A percentile compares a stretch with the other conserved stretches of the same genome.
Evolutionary conservation across 2,113 vertebrate genomes (phyloP).

Genomic region (Nothoprocta pentlandii): DNA sequence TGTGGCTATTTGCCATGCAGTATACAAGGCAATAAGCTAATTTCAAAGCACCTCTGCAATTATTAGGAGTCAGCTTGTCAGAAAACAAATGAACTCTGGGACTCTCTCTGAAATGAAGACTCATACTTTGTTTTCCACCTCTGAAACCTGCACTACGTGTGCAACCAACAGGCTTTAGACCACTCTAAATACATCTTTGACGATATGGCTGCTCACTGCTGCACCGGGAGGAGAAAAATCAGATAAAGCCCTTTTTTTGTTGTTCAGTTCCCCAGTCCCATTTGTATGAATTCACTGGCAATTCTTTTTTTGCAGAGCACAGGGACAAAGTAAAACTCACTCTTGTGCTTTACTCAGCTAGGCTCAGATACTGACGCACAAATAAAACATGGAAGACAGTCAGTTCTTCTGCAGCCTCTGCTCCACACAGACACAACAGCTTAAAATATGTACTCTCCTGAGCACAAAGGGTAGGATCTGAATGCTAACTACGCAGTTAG

Average conservation of each 20-base stretch:
- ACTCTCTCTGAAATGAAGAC: not conserved
- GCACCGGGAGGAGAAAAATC: not conserved
- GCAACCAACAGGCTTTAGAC: not conserved
- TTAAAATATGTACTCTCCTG: not conserved
- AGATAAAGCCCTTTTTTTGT: rapidly evolving
- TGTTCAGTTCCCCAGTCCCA: not conserved
- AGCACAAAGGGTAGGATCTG: constrained; percentile 19
- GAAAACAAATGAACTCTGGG: not conserved
- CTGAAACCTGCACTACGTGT: not conserved
- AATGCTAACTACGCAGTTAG: constrained; percentile 59
- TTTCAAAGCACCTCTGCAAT: not conserved
- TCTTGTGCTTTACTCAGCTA: not conserved
- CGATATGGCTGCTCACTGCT: not conserved
- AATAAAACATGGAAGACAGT: not conserved
- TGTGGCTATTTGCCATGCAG: constrained; percentile 42
- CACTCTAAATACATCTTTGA: not conserved
- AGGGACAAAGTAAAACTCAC: not conserved
- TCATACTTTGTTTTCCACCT: not conserved
- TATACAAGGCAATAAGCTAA: not conserved
- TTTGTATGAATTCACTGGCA: not conserved
- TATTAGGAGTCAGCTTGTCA: not conserved
- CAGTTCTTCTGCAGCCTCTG: not conserved
- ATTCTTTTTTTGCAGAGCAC: not conserved
- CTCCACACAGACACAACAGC: not conserved
- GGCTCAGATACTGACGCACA: not conserved